phyloP scores from a whole-genome alignment of 2,113 vertebrate species.

The Ptyas mucosa region DNA sequence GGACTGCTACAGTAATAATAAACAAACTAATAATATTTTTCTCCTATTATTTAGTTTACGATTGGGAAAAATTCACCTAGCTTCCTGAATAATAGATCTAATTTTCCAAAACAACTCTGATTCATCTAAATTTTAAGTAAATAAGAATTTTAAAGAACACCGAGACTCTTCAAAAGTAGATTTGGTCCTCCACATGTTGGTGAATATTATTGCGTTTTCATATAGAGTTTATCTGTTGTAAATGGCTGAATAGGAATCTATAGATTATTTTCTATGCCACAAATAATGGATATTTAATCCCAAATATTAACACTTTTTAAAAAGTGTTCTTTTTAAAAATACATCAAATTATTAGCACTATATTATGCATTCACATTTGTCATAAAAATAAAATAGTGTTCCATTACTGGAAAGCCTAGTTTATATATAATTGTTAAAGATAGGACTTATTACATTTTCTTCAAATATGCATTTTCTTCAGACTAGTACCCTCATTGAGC shows the following conservation, averaged over 20 bases:
- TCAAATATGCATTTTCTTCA: neutral
- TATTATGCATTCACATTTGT: neutral
- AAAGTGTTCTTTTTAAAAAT: neutral
- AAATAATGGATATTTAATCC: neutral
- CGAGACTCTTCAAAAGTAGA: neutral
- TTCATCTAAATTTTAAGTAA: neutral
- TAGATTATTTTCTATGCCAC: neutral
- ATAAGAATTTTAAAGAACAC: neutral
- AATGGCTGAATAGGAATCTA: neutral
- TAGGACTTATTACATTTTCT: neutral
- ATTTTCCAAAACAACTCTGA: neutral
- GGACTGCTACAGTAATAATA: neutral
- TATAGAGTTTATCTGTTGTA: neutral
- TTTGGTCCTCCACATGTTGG: neutral
- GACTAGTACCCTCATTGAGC: neutral
- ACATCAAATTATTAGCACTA: neutral
- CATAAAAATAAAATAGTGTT: neutral
- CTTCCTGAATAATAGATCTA: neutral
- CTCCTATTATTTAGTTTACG: neutral
- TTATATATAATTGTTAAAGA: constrained; percentile 10
- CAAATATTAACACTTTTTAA: neutral
- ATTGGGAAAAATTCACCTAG: neutral
- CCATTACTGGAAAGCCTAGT: neutral
- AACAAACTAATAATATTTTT: neutral
- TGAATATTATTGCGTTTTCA: neutral